Percentiles rank a stretch among this genome's conserved stretches.
These are phyloP conservation scores for Linyphia triangularis DNA, from an alignment of 2,888 invertebrate species.

Conservation along the genomic window DNA sequence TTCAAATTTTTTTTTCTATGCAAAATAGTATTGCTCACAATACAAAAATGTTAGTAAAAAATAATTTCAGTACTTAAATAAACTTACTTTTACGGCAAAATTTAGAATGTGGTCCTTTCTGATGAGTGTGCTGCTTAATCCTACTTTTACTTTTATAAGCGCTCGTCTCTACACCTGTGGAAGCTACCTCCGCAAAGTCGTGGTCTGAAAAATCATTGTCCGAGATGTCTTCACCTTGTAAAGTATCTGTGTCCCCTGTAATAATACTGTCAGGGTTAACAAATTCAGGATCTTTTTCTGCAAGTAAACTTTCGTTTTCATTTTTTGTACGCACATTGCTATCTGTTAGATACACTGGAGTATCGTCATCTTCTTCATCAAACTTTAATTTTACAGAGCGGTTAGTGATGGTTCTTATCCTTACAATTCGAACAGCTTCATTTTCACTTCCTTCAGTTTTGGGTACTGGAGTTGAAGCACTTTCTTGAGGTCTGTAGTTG, in stretches of 20 bases:
- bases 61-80: neutral
- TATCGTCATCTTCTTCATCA: neutral
- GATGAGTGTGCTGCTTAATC: slow-evolving; percentile 8
- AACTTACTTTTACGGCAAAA: slow-evolving; percentile 63
- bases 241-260: neutral
- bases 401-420: neutral
- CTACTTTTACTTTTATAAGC: neutral
- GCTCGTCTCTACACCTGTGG: neutral
- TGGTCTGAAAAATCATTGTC: neutral
- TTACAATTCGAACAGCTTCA: neutral
- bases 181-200: neutral
- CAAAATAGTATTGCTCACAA: no score
- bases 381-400: neutral
- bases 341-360: neutral
- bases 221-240: neutral
- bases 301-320: neutral
- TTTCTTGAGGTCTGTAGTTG: neutral
- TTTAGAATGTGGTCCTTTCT: slow-evolving; percentile 46
- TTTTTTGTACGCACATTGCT: neutral
- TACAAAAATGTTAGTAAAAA: no score
- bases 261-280: neutral
- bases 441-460: neutral
- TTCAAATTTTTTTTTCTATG: neutral
- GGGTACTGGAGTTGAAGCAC: neutral
- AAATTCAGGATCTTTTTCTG: no score